A percentile compares a stretch with the other conserved stretches of the same genome.
Conservation (phyloP, 2,797 vertebrate genomes). For the Simalia tracyae region DNA sequence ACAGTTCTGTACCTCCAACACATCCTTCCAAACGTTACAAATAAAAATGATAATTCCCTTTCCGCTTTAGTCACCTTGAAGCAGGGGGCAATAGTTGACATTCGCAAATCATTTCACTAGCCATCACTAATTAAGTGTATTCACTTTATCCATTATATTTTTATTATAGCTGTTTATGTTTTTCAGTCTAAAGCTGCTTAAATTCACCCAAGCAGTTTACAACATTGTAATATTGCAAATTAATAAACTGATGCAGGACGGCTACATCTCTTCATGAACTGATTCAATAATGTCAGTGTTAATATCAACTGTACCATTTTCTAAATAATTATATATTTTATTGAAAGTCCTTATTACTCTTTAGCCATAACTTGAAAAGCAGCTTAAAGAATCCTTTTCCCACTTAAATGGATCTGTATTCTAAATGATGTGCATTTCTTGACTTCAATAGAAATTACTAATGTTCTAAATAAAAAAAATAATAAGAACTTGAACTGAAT, state of each 20-base stretch:
- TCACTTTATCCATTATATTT: neutral
- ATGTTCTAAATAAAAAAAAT: too few relatives aligned
- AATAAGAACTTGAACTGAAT: too few relatives aligned
- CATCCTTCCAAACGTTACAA: neutral
- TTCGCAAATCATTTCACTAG: neutral
- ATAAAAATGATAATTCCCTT: neutral
- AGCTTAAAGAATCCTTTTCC: too few relatives aligned
- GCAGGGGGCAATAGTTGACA: neutral
- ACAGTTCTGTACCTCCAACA: neutral
- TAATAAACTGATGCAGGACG: neutral
- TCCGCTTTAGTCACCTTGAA: neutral
- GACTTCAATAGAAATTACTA: too few relatives aligned
- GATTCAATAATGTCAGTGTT: neutral
- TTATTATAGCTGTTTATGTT: neutral
- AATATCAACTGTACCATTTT: slow-evolving; percentile 8
- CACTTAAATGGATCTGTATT: too few relatives aligned
- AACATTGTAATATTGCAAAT: slow-evolving; percentile 2
- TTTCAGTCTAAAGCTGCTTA: neutral
- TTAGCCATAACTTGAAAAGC: too few relatives aligned
- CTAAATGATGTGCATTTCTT: too few relatives aligned
- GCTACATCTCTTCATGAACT: neutral
- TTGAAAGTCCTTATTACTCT: too few relatives aligned
- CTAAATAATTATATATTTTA: neutral
- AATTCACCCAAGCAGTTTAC: neutral
- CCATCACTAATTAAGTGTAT: neutral